These are phyloP conservation scores for Aplocera efformata DNA, from an alignment of 2,888 invertebrate genomes.

Conservation along the genomic window DNA sequence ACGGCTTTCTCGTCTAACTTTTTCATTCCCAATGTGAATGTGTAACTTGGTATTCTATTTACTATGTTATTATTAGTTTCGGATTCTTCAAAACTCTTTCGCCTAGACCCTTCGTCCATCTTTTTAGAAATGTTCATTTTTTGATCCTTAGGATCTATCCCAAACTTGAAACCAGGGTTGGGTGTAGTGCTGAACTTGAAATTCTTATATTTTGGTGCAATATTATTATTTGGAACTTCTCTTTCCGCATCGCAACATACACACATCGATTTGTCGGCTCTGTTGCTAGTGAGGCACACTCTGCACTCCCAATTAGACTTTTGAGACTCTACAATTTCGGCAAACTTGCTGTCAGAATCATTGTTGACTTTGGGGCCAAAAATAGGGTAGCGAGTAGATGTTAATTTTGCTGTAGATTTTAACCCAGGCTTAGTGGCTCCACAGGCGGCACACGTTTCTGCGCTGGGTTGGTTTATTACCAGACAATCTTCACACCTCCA, in stretches of 20 bases:
- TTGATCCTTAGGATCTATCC: conserved; percentile 49
- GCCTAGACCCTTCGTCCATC: conserved; percentile 21
- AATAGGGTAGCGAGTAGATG: conserved; percentile 12
- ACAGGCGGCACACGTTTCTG: conserved; percentile 52
- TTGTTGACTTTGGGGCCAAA: too few species aligned
- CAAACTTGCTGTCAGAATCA: conserved; percentile 31
- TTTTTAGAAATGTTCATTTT: conserved; percentile 33
- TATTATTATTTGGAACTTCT: conserved; percentile 7
- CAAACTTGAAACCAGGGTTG: conserved; percentile 56
- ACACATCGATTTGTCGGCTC: conserved; percentile 45
- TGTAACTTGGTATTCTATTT: conserved; percentile 44
- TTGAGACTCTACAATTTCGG: conserved; percentile 42
- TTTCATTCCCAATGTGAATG: conserved; percentile 40
- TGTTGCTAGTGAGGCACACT: conserved; percentile 57
- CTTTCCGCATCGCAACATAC: conserved; percentile 54
- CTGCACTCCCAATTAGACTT: conserved; percentile 58
- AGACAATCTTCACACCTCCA: conserved; percentile 48
- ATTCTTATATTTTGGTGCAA: conserved; percentile 9
- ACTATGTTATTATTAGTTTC: conserved; percentile 62
- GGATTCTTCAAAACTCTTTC: conserved; percentile 36
- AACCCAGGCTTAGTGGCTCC: conserved; percentile 37
- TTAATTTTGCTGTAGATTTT: conserved; percentile 12
- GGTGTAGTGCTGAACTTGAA: conserved; percentile 50
- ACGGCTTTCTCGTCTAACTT: conserved; percentile 33
- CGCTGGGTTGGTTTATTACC: conserved; percentile 44